phyloP scores from a whole-genome alignment of 2,888 invertebrate species.

The Diadromus collaris region DNA sequence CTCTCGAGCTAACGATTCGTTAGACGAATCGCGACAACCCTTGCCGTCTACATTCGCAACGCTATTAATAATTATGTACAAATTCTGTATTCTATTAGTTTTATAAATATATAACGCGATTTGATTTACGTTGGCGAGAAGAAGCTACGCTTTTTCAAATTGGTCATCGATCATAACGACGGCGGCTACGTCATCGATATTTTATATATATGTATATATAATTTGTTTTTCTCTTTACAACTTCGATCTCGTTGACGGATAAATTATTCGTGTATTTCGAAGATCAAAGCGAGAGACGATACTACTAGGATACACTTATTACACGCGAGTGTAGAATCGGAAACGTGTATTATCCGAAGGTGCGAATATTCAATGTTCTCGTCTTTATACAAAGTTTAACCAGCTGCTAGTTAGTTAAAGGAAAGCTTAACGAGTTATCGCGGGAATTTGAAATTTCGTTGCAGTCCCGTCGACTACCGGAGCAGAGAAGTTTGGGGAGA shows the following conservation, averaged over 20 bases:
- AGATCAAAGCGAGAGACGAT: background rate
- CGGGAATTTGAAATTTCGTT: constrained; percentile 5
- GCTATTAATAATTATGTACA: constrained; percentile 44
- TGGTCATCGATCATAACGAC: constrained; percentile 29
- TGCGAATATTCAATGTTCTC: constrained; percentile 5
- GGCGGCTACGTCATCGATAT: constrained; percentile 11
- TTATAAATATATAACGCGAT: constrained; percentile 38
- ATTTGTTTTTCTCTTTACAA: background rate
- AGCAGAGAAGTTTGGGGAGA: background rate
- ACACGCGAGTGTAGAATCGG: background rate
- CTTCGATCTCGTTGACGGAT: background rate
- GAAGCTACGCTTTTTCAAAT: constrained; percentile 20
- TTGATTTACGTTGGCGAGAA: constrained; percentile 35
- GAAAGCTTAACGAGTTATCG: background rate
- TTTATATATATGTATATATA: too few species aligned
- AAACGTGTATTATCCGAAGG: background rate
- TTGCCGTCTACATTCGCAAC: constrained; percentile 37
- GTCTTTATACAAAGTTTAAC: constrained; percentile 4
- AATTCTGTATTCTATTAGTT: constrained; percentile 18
- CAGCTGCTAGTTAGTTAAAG: background rate
- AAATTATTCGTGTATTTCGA: background rate
- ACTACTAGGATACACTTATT: background rate
- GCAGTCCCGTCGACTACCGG: background rate
- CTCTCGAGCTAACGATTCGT: constrained; percentile 38
- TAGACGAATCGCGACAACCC: constrained; percentile 36